Evolutionary conservation across 2,888 invertebrate genomes (phyloP).

Genomic region (Hirtodrosophila confusa): DNA sequence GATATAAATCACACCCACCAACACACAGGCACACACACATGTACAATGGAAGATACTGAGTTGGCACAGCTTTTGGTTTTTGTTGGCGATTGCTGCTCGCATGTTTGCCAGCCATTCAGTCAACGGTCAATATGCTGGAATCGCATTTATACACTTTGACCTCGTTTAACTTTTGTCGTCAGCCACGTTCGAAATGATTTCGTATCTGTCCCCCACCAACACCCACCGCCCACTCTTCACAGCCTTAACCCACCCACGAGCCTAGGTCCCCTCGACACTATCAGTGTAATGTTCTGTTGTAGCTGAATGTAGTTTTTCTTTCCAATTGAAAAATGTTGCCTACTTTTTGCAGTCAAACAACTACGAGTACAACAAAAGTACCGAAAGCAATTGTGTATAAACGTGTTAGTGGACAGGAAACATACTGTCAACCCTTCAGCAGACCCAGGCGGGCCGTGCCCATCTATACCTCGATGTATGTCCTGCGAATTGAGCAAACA

Average conservation of each 20-base stretch:
- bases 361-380: constrained; percentile 2
- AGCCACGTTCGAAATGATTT: constrained; percentile 65
- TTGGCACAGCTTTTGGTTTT: constrained; percentile 30
- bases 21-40: constrained; percentile 3
- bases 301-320: constrained; percentile 53
- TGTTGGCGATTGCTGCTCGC: constrained; percentile 51
- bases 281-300: constrained; percentile 57
- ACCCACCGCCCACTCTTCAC: background rate
- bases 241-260: too few relatives aligned
- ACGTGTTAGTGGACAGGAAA: constrained; percentile 53
- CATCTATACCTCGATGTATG: background rate
- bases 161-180: constrained; percentile 70
- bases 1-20: constrained; percentile 36
- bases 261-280: constrained; percentile 38
- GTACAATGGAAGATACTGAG: constrained; percentile 7
- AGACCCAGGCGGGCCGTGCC: constrained; percentile 2
- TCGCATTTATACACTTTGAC: constrained; percentile 71
- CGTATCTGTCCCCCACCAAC: constrained; percentile 39
- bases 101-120: constrained; percentile 61
- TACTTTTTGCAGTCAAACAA: constrained; percentile 50
- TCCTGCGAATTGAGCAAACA: background rate
- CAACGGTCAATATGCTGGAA: constrained; percentile 70
- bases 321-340: constrained; percentile 63
- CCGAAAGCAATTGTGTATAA: constrained; percentile 47
- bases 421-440: constrained; percentile 40